phyloP scores from a whole-genome alignment of 64 coral and sea anemone species.

The Dendronephthya gigantea region DNA sequence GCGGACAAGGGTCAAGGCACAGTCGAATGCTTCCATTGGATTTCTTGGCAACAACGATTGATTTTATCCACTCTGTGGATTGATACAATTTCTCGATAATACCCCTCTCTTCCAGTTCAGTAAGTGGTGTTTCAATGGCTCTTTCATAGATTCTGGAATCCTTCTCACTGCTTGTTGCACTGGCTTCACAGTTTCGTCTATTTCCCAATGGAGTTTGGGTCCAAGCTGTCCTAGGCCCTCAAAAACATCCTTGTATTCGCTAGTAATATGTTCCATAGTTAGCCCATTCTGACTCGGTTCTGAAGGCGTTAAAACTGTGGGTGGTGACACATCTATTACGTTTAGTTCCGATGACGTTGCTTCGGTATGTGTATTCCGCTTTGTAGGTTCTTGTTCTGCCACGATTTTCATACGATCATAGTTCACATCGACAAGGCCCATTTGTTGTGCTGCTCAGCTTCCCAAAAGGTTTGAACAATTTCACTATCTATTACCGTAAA shows the following conservation, averaged over 20 bases:
- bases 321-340: neutral
- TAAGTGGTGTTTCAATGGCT: neutral
- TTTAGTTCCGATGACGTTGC: neutral
- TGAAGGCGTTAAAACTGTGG: neutral
- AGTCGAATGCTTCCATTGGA: slow-evolving; percentile 13
- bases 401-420: no score
- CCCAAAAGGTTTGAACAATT: slow-evolving; percentile 32
- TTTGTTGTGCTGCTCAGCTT: slow-evolving; percentile 34
- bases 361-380: no score
- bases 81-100: slow-evolving; percentile 15
- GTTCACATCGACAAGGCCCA: slow-evolving; percentile 36
- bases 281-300: slow-evolving; percentile 14
- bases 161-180: slow-evolving; percentile 9
- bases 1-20: slow-evolving; percentile 15
- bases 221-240: slow-evolving; percentile 36
- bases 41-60: slow-evolving; percentile 19
- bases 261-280: neutral
- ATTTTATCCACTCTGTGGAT: slow-evolving; percentile 8
- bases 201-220: slow-evolving; percentile 17
- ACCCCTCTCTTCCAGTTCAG: slow-evolving; percentile 3
- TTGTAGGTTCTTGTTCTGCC: no score
- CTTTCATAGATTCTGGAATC: slow-evolving; percentile 7
- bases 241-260: slow-evolving; percentile 29
- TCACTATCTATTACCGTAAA: slow-evolving; percentile 30
- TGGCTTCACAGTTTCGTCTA: slow-evolving; percentile 23